Percentiles rank a stretch among this genome's conserved stretches.
Conservation (phyloP, 2,888 invertebrate species). For the Chaitophorus viminalis region DNA sequence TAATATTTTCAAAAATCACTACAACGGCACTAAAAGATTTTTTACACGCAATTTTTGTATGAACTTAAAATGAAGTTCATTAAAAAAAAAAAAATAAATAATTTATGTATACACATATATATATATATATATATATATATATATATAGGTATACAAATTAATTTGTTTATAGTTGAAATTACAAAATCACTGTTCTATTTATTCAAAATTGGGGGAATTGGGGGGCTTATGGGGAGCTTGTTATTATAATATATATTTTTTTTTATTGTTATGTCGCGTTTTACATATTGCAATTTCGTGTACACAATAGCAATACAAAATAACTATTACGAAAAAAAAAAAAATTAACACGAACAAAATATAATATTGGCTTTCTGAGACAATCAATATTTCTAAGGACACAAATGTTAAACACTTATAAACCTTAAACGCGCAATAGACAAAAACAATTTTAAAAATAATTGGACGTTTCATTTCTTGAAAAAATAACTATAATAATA, state of each 20-base stretch:
- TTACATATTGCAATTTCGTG: constrained; percentile 52
- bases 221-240: constrained; percentile 55
- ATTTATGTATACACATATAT: constrained; percentile 1
- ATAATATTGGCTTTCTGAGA: constrained; percentile 58
- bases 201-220: constrained; percentile 20
- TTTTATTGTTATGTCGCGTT: constrained; percentile 55
- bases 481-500: constrained; percentile 16
- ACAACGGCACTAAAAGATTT: constrained; percentile 59
- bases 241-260: constrained; percentile 58
- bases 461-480: constrained; percentile 12
- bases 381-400: constrained; percentile 61
- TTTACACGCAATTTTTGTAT: constrained; percentile 54
- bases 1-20: constrained; percentile 58
- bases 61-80: constrained; percentile 50
- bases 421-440: constrained; percentile 30
- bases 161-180: constrained; percentile 54
- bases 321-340: constrained; percentile 50
- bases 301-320: constrained; percentile 47
- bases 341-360: constrained; percentile 33
- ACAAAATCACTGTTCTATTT: constrained; percentile 52
- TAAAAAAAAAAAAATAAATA: not conserved
- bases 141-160: constrained; percentile 39
- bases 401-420: constrained; percentile 22
- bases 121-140: not conserved
- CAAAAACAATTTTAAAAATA: constrained; percentile 15